Percentiles rank a stretch among this genome's conserved stretches.
phyloP scores from a whole-genome alignment of 2,888 invertebrate species.

The Oegoconia quadripuncta region DNA sequence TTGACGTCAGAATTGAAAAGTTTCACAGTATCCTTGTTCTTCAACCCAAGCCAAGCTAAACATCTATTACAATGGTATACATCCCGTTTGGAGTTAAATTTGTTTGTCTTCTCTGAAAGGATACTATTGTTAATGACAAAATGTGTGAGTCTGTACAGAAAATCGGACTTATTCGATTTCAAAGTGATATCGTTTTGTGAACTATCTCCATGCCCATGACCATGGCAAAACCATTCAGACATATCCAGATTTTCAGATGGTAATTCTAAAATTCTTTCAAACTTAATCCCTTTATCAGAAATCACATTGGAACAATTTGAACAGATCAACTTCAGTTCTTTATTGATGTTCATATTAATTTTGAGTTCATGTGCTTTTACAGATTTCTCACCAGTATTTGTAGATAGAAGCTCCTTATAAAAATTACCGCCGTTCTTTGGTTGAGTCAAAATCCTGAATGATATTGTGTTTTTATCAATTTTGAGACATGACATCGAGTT shows the following conservation, averaged over 20 bases:
- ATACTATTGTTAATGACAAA: slow-evolving; percentile 66
- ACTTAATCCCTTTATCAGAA: slow-evolving; percentile 63
- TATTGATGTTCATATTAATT: slow-evolving; percentile 47
- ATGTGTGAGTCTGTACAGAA: slow-evolving; percentile 78
- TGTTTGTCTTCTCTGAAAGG: slow-evolving; percentile 60
- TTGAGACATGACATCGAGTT: slow-evolving; percentile 74
- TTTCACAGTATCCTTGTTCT: slow-evolving; percentile 63
- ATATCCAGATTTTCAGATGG: slow-evolving; percentile 80
- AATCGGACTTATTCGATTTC: slow-evolving; percentile 73
- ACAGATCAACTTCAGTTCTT: slow-evolving; percentile 53
- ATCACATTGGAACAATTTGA: slow-evolving; percentile 67
- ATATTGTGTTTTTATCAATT: slow-evolving; percentile 64
- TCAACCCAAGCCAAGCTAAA: slow-evolving; percentile 77
- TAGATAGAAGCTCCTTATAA: slow-evolving; percentile 57
- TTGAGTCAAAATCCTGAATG: slow-evolving; percentile 70
- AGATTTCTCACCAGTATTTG: slow-evolving; percentile 30
- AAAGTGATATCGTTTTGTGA: slow-evolving; percentile 35
- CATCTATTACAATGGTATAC: slow-evolving; percentile 79
- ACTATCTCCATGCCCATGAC: slow-evolving; percentile 39
- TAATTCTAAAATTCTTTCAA: slow-evolving; percentile 80
- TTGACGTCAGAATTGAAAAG: slow-evolving; percentile 79
- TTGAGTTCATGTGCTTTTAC: slow-evolving; percentile 38
- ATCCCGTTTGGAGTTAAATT: slow-evolving; percentile 63
- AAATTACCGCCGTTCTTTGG: slow-evolving; percentile 67
- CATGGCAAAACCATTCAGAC: slow-evolving; percentile 84